These are phyloP conservation scores for Molossus molossus DNA, from an alignment of 2,797 vertebrate species.

Conservation along the genomic window DNA sequence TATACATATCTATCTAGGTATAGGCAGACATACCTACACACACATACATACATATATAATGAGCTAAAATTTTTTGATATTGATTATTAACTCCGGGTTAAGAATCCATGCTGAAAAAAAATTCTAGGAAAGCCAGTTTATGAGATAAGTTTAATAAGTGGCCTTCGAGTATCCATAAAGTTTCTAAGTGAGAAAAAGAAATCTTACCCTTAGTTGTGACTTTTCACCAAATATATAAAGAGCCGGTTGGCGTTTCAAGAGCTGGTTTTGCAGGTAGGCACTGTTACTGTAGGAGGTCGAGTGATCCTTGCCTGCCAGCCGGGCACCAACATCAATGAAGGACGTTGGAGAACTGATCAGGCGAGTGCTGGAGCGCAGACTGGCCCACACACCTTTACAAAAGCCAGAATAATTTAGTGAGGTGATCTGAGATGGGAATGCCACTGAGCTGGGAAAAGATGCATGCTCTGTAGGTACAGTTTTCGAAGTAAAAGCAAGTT, in stretches of 20 bases:
- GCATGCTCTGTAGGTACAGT: slow-evolving; percentile 47
- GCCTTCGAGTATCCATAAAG: neutral
- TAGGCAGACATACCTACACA: neutral
- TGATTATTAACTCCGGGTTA: slow-evolving; percentile 74
- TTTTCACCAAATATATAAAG: slow-evolving; percentile 99
- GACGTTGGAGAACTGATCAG: slow-evolving; percentile 93
- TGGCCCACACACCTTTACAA: slow-evolving; percentile 97
- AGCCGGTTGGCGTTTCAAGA: slow-evolving; percentile 96
- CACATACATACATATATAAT: neutral
- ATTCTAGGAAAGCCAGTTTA: slow-evolving; percentile 51
- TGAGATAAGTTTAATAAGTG: slow-evolving; percentile 59
- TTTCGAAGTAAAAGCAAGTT: slow-evolving; percentile 53
- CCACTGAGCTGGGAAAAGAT: neutral
- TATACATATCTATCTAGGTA: neutral
- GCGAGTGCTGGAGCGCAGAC: slow-evolving; percentile 97
- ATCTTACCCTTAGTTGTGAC: slow-evolving; percentile 97
- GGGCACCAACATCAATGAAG: slow-evolving; percentile 93
- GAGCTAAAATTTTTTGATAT: slow-evolving; percentile 18
- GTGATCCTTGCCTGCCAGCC: slow-evolving; percentile 96
- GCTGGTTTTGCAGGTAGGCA: slow-evolving; percentile 94
- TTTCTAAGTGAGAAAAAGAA: slow-evolving; percentile 65
- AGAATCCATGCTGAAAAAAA: slow-evolving; percentile 53
- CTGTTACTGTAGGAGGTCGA: slow-evolving; percentile 91
- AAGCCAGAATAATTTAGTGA: slow-evolving; percentile 82
- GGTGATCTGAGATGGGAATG: slow-evolving; percentile 32